Conservation (phyloP, 2,113 vertebrate species). For the Channa argus region DNA sequence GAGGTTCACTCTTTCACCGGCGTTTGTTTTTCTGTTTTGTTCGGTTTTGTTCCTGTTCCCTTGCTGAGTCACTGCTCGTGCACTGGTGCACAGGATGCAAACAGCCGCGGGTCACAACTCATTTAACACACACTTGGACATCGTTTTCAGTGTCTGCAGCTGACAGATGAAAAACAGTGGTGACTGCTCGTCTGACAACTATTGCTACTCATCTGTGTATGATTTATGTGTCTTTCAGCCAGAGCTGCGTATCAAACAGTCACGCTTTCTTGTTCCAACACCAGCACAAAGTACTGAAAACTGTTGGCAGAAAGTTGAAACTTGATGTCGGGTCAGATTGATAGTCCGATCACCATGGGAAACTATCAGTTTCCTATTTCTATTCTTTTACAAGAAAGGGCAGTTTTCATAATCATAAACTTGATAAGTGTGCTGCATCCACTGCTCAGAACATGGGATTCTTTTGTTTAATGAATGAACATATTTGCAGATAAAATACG, state of each 20-base stretch:
- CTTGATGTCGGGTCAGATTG: neutral
- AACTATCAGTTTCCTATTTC: too few species aligned
- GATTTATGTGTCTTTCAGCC: conserved; percentile 49
- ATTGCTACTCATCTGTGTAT: conserved; percentile 58
- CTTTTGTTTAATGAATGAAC: too few species aligned
- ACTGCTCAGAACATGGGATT: too few species aligned
- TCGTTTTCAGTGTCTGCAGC: conserved; percentile 60
- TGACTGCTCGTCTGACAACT: conserved; percentile 52
- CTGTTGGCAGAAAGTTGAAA: neutral
- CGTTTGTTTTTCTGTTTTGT: conserved; percentile 79
- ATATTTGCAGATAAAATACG: too few species aligned
- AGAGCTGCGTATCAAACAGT: neutral
- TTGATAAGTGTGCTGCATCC: too few species aligned
- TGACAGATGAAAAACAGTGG: conserved; percentile 69
- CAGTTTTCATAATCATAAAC: too few species aligned
- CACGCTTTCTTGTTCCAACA: neutral
- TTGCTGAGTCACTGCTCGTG: conserved; percentile 50
- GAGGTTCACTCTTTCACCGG: conserved; percentile 74
- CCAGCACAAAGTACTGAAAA: neutral
- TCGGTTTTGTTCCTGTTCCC: conserved; percentile 68
- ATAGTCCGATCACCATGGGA: too few species aligned
- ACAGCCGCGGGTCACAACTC: conserved; percentile 74
- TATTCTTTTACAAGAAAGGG: too few species aligned
- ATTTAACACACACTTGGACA: conserved; percentile 72
- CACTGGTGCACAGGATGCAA: conserved; percentile 43